Evolutionary conservation across 2,888 invertebrate genomes (phyloP).

Genomic region (Nemoura dubitans): DNA sequence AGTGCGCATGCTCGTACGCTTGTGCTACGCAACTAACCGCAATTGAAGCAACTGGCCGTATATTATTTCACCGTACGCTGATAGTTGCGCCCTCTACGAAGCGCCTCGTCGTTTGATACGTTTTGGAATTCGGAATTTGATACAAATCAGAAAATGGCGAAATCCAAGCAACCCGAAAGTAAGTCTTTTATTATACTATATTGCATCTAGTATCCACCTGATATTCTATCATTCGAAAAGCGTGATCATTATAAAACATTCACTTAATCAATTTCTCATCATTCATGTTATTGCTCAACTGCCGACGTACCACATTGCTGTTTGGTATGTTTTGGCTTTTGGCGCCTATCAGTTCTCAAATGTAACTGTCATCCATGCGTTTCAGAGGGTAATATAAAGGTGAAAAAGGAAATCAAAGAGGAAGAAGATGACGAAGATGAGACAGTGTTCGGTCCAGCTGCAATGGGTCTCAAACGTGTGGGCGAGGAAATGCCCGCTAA

Average conservation of each 20-base stretch:
- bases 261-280: not conserved
- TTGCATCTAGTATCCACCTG: too few relatives aligned
- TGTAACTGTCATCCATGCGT: not conserved
- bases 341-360: not conserved
- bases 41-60: not conserved
- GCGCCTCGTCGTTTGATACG: not conserved
- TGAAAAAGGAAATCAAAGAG: constrained; percentile 71
- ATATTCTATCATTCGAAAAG: not conserved
- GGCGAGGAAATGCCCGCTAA: constrained; percentile 78
- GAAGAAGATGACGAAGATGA: constrained; percentile 73
- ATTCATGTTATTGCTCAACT: not conserved
- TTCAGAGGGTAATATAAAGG: constrained; percentile 48
- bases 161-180: not conserved
- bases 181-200: not conserved
- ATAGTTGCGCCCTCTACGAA: not conserved
- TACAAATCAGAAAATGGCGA: not conserved
- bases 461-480: constrained; percentile 81
- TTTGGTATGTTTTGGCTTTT: not conserved
- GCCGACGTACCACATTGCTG: not conserved
- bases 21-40: too few relatives aligned
- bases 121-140: not conserved
- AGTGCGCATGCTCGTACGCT: not conserved
- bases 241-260: not conserved
- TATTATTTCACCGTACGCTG: not conserved
- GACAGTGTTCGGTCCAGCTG: constrained; percentile 80